Evolutionary conservation across 2,888 invertebrate species (phyloP).

Genomic region (Venusia cambrica): DNA sequence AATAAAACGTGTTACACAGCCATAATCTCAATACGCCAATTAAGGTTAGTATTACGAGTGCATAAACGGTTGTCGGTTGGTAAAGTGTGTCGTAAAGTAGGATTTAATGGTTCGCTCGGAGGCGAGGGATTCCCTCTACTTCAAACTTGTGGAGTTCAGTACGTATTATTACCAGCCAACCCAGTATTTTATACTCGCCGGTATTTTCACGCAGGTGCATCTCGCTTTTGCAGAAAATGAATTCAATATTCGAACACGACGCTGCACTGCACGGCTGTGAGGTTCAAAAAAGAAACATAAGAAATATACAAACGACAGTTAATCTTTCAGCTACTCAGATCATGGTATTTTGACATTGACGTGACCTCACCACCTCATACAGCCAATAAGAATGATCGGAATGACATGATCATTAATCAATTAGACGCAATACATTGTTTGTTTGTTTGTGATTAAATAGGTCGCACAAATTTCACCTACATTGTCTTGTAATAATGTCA

Average conservation of each 20-base stretch:
- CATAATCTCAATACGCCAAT: constrained; percentile 75
- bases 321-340: too few species aligned
- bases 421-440: constrained; percentile 3
- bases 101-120: constrained; percentile 63
- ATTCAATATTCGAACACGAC: too few species aligned
- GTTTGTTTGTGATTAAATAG: constrained; percentile 15
- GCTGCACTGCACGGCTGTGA: too few species aligned
- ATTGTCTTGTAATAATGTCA: constrained; percentile 46
- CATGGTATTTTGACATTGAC: too few species aligned
- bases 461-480: constrained; percentile 27
- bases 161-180: constrained; percentile 14
- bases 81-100: constrained; percentile 66
- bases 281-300: too few species aligned
- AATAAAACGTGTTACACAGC: constrained; percentile 47
- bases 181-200: constrained; percentile 2
- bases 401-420: constrained; percentile 13
- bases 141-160: constrained; percentile 25
- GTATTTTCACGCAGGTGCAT: constrained; percentile 2
- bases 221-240: too few species aligned
- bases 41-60: constrained; percentile 68
- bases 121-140: constrained; percentile 57
- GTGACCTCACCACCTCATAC: constrained; percentile 5
- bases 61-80: constrained; percentile 55
- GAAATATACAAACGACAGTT: too few species aligned
- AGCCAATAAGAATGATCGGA: constrained; percentile 5